Percentiles rank a stretch among this genome's conserved stretches.
Conservation (phyloP, 35 echinoderm and acorn worm genomes). For the Holothuria glaberrima region DNA sequence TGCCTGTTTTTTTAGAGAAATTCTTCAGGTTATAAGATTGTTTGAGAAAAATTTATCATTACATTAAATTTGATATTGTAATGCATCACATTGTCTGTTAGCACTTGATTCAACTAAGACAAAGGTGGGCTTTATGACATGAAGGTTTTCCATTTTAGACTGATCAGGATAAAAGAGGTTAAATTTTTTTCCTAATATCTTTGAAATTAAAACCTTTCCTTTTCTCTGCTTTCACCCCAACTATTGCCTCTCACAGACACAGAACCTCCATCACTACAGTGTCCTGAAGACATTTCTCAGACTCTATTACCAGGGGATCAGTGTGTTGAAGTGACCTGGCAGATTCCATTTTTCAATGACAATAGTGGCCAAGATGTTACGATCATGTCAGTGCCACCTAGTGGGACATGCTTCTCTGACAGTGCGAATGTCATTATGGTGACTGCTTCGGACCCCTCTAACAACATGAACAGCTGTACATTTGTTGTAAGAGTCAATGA, state of each 20-base stretch:
- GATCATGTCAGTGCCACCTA: not conserved
- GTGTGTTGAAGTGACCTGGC: constrained; percentile 36
- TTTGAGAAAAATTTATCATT: too few relatives aligned
- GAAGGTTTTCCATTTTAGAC: too few relatives aligned
- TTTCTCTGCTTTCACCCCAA: too few relatives aligned
- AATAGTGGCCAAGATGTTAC: constrained; percentile 33
- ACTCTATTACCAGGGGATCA: not conserved
- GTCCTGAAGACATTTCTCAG: constrained; percentile 36
- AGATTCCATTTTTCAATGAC: constrained; percentile 21
- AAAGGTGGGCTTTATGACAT: too few relatives aligned
- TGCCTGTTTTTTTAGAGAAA: too few relatives aligned
- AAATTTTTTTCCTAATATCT: too few relatives aligned
- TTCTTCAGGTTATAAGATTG: too few relatives aligned
- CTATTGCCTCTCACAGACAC: not conserved
- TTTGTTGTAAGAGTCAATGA: constrained; percentile 11
- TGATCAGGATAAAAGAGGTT: too few relatives aligned
- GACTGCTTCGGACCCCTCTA: not conserved
- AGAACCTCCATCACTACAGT: constrained; percentile 1
- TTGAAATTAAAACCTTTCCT: too few relatives aligned
- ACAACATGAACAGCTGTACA: constrained; percentile 3
- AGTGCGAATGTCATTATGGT: not conserved
- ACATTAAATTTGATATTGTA: too few relatives aligned
- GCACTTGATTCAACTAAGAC: too few relatives aligned
- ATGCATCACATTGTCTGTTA: too few relatives aligned
- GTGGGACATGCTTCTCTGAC: not conserved